These are phyloP conservation scores for Eriocheir sinensis DNA, from an alignment of 1,140 invertebrate genomes.

Conservation along the genomic window DNA sequence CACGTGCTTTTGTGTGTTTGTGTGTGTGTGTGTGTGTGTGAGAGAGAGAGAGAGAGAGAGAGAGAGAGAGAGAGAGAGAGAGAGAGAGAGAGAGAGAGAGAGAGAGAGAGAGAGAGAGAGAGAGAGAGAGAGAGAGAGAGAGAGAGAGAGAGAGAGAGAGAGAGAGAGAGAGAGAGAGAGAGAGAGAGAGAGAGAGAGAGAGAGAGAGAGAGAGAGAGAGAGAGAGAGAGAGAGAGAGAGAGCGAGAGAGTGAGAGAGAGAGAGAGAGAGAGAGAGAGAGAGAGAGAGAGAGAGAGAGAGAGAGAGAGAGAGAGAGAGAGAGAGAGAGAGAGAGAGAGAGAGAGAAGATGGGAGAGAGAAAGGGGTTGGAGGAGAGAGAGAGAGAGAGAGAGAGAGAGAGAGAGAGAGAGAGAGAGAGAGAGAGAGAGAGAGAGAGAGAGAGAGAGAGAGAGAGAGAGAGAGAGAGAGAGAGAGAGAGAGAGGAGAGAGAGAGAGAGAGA, in stretches of 20 bases:
- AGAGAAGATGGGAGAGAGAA: no score
- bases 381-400: neutral
- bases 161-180: neutral
- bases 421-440: conserved; percentile 1
- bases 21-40: no score
- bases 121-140: neutral
- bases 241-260: no score
- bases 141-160: neutral
- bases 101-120: neutral
- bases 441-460: conserved; percentile 2
- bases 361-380: no score
- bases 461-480: neutral
- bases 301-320: conserved; percentile 8
- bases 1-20: no score
- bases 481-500: no score
- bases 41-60: no score
- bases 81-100: neutral
- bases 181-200: neutral
- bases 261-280: neutral
- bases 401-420: no score
- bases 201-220: neutral
- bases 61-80: neutral
- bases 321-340: neutral
- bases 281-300: neutral
- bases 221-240: no score